Base-by-base conservation (phyloP, 2,113 vertebrate species). In the Syngnathus scovelli region DNA sequence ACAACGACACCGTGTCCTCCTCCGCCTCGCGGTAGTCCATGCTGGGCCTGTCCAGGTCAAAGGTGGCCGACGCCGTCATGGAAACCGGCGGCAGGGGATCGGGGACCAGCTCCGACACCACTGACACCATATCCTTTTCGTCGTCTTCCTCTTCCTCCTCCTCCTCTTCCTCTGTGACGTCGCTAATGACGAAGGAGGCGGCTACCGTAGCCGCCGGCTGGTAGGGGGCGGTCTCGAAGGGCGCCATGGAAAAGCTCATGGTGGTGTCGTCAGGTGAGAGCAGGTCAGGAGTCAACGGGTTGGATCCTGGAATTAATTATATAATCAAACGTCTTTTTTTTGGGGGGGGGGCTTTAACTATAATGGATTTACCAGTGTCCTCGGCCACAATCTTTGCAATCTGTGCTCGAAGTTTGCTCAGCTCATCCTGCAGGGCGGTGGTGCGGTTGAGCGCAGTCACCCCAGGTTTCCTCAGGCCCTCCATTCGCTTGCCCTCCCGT, bases 131-230 rank as follows among this genome's bases (percentile, higher is more conserved):
- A 76, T 93, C 93, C 72, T 95, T 93, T 36, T 94, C 90, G 1
- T 87, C 85, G 1, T 91, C 94, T 0, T 83, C 76, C 1, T 82
- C 85, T 4, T 79, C 70, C 2, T 70, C 72, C 81, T 96, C 94
- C 0, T 95, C 94, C 41, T 89, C 87, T 58, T 91, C 94, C 84
- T 98, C 95, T 0, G 95, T 96, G 90, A 98, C 96, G 19, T 98
- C 96, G 44, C 96, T 98, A 84, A 99, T 97, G 86, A 98, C 96
- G 80, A 99, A 99, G 77, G 97, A 98, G 72, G 96, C 98, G 0
- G 79, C 76, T 0, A 83, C 77, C 0, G 79, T 33, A 49, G 86
- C 61, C 37, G 92, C 91, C 1, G 95, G 94, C 76, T 95, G 96
- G 89, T 92, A 96, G 77, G 95, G 89, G 4, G 69, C 79, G 0